Evolutionary conservation across 2,888 invertebrate species (phyloP).

Genomic region (Harpalus rufipes): DNA sequence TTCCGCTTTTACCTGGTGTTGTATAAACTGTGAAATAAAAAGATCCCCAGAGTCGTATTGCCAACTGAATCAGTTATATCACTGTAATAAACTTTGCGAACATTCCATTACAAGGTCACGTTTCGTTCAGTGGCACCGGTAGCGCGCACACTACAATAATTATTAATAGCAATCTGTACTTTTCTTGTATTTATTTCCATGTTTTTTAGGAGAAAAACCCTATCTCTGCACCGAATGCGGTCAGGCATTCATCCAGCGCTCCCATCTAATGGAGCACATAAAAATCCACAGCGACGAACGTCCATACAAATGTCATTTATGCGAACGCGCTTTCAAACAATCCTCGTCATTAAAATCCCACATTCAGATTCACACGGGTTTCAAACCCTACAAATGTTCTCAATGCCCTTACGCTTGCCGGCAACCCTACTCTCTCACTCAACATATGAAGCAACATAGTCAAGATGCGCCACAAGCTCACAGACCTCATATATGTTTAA

Average conservation of each 20-base stretch:
- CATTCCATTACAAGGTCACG: no score
- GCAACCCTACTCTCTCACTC: conserved; percentile 73
- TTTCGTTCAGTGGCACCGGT: no score
- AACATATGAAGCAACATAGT: conserved; percentile 73
- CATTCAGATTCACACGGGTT: conserved; percentile 73
- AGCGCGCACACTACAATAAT: no score
- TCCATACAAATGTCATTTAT: conserved; percentile 73
- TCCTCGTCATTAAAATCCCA: conserved; percentile 73
- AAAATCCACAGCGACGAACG: conserved; percentile 73
- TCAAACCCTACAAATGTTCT: conserved; percentile 73
- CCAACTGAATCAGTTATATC: no score
- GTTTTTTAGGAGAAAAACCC: conserved; percentile 74
- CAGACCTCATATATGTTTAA: conserved; percentile 67
- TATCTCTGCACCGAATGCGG: conserved; percentile 73
- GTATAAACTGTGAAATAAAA: no score
- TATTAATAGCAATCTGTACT: no score
- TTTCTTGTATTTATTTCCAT: no score
- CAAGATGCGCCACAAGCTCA: conserved; percentile 58
- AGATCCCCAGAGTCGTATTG: no score
- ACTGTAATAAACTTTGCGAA: no score
- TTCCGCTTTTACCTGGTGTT: no score
- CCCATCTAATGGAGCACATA: conserved; percentile 74
- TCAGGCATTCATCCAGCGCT: conserved; percentile 73
- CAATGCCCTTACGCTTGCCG: conserved; percentile 74
- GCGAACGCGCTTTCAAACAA: conserved; percentile 74